Percentiles rank a stretch among this genome's conserved stretches.
These are phyloP conservation scores for Magallana ariakensis DNA, from an alignment of 1,140 invertebrate species.

Conservation along the genomic window DNA sequence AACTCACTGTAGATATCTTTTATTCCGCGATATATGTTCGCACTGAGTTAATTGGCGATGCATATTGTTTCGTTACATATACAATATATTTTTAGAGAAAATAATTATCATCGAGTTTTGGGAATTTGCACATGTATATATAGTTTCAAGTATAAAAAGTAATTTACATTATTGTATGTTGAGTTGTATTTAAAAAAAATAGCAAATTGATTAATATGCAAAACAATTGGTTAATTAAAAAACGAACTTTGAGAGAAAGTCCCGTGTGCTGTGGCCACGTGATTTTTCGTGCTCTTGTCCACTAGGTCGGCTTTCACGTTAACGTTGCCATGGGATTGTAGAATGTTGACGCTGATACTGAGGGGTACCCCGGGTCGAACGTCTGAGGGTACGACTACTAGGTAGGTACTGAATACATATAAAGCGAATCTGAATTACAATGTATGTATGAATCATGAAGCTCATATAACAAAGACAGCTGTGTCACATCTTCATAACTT, in stretches of 20 bases:
- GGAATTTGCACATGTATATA: too few species aligned
- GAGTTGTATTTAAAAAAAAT: too few species aligned
- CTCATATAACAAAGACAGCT: not conserved
- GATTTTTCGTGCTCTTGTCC: constrained; percentile 42
- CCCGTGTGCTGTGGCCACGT: constrained; percentile 40
- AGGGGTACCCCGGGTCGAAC: constrained; percentile 67
- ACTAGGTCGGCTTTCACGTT: constrained; percentile 59
- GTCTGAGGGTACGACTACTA: constrained; percentile 67
- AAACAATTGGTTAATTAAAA: too few species aligned
- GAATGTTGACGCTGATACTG: constrained; percentile 71
- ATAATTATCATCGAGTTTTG: too few species aligned
- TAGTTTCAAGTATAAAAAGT: too few species aligned
- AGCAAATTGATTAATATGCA: too few species aligned
- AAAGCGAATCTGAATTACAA: not conserved
- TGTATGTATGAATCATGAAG: too few species aligned
- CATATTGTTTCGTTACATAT: too few species aligned
- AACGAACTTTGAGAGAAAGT: constrained; percentile 8
- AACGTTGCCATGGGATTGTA: constrained; percentile 63
- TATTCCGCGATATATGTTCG: not conserved
- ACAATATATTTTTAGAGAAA: too few species aligned
- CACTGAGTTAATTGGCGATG: too few species aligned
- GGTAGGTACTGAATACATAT: constrained; percentile 65
- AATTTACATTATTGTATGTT: too few species aligned
- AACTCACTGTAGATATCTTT: not conserved
- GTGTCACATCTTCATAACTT: not conserved